These are phyloP conservation scores for Hymenopus coronatus DNA, from an alignment of 2,888 invertebrate genomes.

Conservation along the genomic window DNA sequence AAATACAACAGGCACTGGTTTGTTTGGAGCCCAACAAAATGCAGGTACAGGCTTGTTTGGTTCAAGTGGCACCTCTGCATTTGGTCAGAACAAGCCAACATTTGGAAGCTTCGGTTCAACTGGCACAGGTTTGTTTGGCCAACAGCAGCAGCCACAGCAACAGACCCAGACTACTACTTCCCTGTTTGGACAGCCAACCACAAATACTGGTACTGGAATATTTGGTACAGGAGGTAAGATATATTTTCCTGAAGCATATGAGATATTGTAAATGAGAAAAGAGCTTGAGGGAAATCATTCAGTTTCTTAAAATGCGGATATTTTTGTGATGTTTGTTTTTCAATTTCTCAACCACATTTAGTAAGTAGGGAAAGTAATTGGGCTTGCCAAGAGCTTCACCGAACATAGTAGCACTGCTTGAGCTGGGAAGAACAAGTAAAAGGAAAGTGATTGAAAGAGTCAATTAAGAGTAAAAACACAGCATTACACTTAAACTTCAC, in stretches of 20 bases:
- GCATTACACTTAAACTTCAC: no score
- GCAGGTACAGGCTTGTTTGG: slow-evolving; percentile 35
- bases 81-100: slow-evolving; percentile 60
- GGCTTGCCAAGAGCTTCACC: no score
- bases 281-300: no score
- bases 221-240: slow-evolving; percentile 44
- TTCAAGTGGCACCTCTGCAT: slow-evolving; percentile 52
- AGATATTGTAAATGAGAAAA: no score
- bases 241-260: slow-evolving; percentile 10
- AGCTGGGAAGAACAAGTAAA: no score
- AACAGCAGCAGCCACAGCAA: slow-evolving; percentile 44
- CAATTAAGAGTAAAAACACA: no score
- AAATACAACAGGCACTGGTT: slow-evolving; percentile 26
- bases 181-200: slow-evolving; percentile 51
- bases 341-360: no score
- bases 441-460: no score
- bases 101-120: slow-evolving; percentile 51
- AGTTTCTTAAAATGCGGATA: no score
- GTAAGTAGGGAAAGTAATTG: no score
- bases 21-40: slow-evolving; percentile 34
- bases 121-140: slow-evolving; percentile 63
- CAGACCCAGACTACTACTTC: slow-evolving; percentile 46
- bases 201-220: slow-evolving; percentile 49
- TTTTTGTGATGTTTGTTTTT: no score
- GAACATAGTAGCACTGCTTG: no score